A percentile compares a stretch with the other conserved stretches of the same genome.
Conservation (phyloP, 2,113 vertebrate species). For the Manacus vitellinus region DNA sequence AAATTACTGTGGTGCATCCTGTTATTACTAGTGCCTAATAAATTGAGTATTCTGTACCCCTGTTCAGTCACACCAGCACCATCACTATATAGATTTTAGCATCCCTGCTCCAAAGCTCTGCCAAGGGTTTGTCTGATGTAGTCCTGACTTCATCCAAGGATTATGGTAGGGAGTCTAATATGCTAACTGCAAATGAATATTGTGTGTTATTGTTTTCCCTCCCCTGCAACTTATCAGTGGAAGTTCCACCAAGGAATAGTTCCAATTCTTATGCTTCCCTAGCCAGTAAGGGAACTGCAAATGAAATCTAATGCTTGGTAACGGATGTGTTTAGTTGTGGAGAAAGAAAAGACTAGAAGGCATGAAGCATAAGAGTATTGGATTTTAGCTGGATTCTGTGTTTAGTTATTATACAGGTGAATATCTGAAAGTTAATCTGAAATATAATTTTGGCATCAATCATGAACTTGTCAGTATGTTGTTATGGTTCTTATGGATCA, state of each 20-base stretch:
- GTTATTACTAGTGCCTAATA: background rate
- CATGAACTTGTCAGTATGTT: background rate
- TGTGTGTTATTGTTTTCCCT: background rate
- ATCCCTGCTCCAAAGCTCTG: background rate
- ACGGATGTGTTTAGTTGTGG: background rate
- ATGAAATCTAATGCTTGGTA: background rate
- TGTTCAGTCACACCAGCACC: background rate
- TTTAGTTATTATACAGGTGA: background rate
- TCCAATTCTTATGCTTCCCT: background rate
- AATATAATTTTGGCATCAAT: background rate
- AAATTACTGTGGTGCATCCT: background rate
- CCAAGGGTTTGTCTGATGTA: background rate
- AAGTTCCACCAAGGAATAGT: background rate
- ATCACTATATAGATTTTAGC: background rate
- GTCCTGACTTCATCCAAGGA: background rate
- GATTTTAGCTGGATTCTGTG: background rate
- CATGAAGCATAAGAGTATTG: background rate
- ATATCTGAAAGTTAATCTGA: background rate
- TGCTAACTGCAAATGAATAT: background rate
- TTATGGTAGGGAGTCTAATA: background rate
- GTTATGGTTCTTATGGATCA: background rate
- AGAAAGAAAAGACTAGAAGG: background rate
- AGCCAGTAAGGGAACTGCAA: background rate
- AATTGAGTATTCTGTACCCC: background rate
- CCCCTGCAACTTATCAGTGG: background rate